These are phyloP conservation scores for Stegostoma tigrinum DNA, from an alignment of 2,113 vertebrate genomes.

Conservation along the genomic window DNA sequence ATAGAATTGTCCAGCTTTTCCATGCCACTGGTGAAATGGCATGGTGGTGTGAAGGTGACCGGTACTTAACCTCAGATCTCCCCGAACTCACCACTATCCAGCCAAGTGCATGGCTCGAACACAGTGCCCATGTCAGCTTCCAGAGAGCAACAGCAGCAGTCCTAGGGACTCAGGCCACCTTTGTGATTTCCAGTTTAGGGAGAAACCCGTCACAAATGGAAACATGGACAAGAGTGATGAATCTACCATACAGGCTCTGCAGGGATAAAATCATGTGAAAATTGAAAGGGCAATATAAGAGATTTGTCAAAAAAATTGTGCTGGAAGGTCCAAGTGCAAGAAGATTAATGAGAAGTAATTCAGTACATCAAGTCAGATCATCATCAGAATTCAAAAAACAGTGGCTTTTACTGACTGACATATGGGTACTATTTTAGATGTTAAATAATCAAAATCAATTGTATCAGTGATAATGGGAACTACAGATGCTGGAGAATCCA, in stretches of 20 bases:
- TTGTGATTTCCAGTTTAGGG: background rate
- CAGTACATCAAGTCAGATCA: background rate
- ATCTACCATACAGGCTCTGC: background rate
- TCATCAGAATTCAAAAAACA: background rate
- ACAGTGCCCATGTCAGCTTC: background rate
- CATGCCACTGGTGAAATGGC: background rate
- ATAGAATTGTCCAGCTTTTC: no score
- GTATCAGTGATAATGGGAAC: no score
- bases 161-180: background rate
- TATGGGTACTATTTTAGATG: background rate
- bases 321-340: background rate
- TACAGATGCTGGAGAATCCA: no score
- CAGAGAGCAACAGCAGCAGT: background rate
- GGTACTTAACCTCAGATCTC: no score
- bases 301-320: background rate
- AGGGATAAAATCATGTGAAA: background rate
- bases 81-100: no score
- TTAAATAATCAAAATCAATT: slow-evolving; percentile 8
- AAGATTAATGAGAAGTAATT: background rate
- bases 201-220: background rate
- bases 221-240: background rate
- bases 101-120: background rate
- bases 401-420: background rate
- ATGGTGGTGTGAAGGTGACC: background rate
- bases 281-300: background rate